A percentile compares a stretch with the other conserved stretches of the same genome.
Evolutionary conservation across 2,888 invertebrate genomes (phyloP).

Genomic region (Teleiodes luculella): DNA sequence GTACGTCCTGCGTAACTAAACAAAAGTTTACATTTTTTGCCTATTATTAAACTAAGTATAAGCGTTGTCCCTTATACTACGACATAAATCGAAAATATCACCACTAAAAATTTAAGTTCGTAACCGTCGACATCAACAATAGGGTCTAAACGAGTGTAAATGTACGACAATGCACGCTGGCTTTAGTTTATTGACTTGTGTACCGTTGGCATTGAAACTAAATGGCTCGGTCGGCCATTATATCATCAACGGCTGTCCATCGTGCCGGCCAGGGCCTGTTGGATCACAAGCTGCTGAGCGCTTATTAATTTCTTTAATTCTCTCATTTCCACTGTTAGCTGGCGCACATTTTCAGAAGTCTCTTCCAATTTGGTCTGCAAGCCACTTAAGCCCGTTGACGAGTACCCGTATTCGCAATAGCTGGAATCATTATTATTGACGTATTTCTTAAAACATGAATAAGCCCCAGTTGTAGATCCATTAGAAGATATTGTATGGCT

Average conservation of each 20-base stretch:
- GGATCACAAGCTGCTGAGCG: constrained; percentile 72
- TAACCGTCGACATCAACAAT: constrained; percentile 39
- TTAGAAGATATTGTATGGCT: constrained; percentile 83
- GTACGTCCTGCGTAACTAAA: no score
- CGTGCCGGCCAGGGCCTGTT: constrained; percentile 67
- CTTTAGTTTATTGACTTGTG: constrained; percentile 72
- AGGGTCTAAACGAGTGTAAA: constrained; percentile 45
- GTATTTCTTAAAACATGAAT: constrained; percentile 82
- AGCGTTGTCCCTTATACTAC: background rate
- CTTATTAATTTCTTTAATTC: constrained; percentile 81
- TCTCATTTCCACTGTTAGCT: constrained; percentile 82
- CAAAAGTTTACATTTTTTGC: no score
- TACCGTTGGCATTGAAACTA: constrained; percentile 73
- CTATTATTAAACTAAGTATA: background rate
- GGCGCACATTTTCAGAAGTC: constrained; percentile 82
- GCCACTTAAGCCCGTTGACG: constrained; percentile 68
- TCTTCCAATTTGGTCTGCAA: constrained; percentile 83
- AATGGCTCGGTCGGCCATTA: constrained; percentile 60
- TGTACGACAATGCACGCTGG: constrained; percentile 48
- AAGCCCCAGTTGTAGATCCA: constrained; percentile 80
- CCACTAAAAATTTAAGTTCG: constrained; percentile 58
- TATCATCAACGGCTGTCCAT: constrained; percentile 69
- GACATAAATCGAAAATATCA: constrained; percentile 43
- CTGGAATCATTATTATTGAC: constrained; percentile 79
- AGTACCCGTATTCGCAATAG: constrained; percentile 76